Percentiles rank a stretch among this genome's conserved stretches.
Evolutionary conservation across 1,140 invertebrate species (phyloP).

Genomic region (Magallana angulata): DNA sequence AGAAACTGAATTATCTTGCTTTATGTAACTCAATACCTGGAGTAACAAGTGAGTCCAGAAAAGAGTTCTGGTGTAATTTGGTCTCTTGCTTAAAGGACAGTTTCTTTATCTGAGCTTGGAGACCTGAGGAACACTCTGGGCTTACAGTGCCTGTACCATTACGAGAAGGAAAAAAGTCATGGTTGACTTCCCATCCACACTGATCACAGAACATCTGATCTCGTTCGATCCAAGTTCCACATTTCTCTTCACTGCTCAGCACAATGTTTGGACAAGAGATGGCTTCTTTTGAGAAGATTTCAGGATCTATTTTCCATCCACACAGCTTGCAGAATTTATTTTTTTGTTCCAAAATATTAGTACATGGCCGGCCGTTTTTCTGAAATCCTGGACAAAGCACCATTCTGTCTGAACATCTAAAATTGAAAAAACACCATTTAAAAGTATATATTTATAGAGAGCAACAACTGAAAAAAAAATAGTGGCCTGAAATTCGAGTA

Average conservation of each 20-base stretch:
- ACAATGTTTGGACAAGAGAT: conserved; percentile 23
- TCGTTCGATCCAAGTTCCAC: conserved; percentile 38
- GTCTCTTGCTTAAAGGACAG: neutral
- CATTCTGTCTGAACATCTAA: conserved; percentile 29
- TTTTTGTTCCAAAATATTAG: conserved; percentile 30
- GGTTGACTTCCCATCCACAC: conserved; percentile 43
- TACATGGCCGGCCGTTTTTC: conserved; percentile 28
- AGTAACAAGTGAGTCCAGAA: too few relatives aligned
- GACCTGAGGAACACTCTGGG: neutral
- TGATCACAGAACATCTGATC: conserved; percentile 32
- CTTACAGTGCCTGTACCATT: neutral
- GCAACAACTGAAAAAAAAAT: too few relatives aligned
- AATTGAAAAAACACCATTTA: too few relatives aligned
- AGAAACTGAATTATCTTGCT: too few relatives aligned
- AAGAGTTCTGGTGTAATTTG: too few relatives aligned
- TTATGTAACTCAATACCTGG: too few relatives aligned
- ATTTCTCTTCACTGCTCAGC: neutral
- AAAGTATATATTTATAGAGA: too few relatives aligned
- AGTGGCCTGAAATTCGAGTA: too few relatives aligned
- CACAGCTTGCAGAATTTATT: conserved; percentile 34
- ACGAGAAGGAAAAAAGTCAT: neutral
- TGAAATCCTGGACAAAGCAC: conserved; percentile 30
- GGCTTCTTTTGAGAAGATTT: neutral
- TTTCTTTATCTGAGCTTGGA: neutral
- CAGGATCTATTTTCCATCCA: conserved; percentile 36